Evolutionary conservation across 2,888 invertebrate genomes (phyloP).

Genomic region (Conus canariensis): DNA sequence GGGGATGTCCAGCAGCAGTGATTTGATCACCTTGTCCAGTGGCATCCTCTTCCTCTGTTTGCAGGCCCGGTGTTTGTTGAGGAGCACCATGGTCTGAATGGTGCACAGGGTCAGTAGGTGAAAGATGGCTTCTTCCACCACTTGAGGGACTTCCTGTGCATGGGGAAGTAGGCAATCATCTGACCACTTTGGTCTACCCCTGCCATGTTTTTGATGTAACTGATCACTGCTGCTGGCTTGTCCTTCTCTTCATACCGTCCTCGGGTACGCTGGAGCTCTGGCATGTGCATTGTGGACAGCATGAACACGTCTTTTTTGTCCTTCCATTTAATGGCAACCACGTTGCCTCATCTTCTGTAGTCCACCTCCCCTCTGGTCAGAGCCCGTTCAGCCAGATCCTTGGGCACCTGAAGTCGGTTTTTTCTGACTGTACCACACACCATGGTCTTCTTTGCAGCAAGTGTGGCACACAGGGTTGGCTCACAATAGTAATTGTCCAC

Average conservation of each 20-base stretch:
- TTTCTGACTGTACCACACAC: too few species aligned
- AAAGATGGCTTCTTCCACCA: constrained; percentile 43
- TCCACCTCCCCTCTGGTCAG: not conserved
- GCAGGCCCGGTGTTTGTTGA: not conserved
- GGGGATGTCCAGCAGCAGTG: too few species aligned
- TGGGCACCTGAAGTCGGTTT: constrained; percentile 19
- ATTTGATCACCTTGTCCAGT: too few species aligned
- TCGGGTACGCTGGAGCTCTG: not conserved
- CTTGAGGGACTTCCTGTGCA: constrained; percentile 44
- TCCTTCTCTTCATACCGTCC: constrained; percentile 22
- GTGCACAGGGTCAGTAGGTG: too few species aligned
- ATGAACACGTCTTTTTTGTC: constrained; percentile 45
- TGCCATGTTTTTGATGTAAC: constrained; percentile 40
- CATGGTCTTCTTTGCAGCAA: too few species aligned
- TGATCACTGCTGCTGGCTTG: constrained; percentile 35
- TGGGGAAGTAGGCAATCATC: constrained; percentile 32
- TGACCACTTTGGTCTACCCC: constrained; percentile 41
- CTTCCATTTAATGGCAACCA: constrained; percentile 19
- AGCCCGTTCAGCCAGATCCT: not conserved
- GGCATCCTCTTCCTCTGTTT: too few species aligned
- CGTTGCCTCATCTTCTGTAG: not conserved
- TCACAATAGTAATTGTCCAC: too few species aligned
- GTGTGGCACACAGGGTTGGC: too few species aligned
- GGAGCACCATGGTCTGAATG: not conserved
- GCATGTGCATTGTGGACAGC: too few species aligned